These are phyloP conservation scores for Chymomyza fuscimana DNA, from an alignment of 2,888 invertebrate genomes.

Conservation along the genomic window DNA sequence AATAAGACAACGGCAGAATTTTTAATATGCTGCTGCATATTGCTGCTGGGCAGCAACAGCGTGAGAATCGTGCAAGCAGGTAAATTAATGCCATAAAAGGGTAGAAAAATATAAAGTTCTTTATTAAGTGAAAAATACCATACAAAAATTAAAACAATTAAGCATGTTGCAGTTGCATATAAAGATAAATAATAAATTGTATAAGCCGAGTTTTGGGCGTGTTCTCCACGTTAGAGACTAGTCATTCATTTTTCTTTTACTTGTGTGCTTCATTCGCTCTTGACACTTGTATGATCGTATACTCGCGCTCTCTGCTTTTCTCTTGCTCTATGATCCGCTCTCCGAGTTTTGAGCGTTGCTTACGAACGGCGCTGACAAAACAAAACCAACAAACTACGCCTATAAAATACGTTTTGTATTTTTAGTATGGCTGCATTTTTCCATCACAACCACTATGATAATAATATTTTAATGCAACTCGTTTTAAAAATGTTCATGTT, in stretches of 20 bases:
- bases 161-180: slow-evolving; percentile 21
- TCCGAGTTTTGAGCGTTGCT: slow-evolving; percentile 50
- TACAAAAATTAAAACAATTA: not conserved
- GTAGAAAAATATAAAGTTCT: not conserved
- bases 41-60: slow-evolving; percentile 63
- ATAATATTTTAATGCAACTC: slow-evolving; percentile 3
- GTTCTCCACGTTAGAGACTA: slow-evolving; percentile 63
- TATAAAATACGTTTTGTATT: slow-evolving; percentile 27
- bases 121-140: not conserved
- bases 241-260: slow-evolving; percentile 49
- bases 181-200: slow-evolving; percentile 36
- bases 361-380: slow-evolving; percentile 70
- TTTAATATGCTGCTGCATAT: slow-evolving; percentile 43
- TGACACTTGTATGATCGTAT: slow-evolving; percentile 19
- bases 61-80: slow-evolving; percentile 58
- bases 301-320: slow-evolving; percentile 30
- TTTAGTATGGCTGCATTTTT: not conserved
- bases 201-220: slow-evolving; percentile 70
- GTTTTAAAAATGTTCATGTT: slow-evolving; percentile 16
- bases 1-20: slow-evolving; percentile 26
- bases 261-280: slow-evolving; percentile 54
- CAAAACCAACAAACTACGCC: slow-evolving; percentile 66
- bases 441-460: not conserved
- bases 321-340: slow-evolving; percentile 26
- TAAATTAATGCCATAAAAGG: slow-evolving; percentile 29